A percentile compares a stretch with the other conserved stretches of the same genome.
Conservation (phyloP, 2,797 vertebrate genomes). For the Salarias fasciatus region DNA sequence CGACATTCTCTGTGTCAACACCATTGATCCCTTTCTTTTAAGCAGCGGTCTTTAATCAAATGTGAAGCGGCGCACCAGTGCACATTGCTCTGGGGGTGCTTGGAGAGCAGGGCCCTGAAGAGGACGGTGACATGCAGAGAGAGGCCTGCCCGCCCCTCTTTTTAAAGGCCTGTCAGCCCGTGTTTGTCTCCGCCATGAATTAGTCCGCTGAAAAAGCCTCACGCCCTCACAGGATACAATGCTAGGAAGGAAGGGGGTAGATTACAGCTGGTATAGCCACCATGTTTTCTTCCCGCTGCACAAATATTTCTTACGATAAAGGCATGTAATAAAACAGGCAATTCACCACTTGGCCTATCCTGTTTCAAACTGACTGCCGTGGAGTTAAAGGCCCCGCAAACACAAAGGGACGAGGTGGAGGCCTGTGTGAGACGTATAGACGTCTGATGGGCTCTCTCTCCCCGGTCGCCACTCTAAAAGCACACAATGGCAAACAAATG, state of each 20-base stretch:
- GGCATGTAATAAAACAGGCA: slow-evolving; percentile 59
- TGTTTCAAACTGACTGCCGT: slow-evolving; percentile 59
- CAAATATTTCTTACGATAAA: slow-evolving; percentile 75
- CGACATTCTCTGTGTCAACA: slow-evolving; percentile 57
- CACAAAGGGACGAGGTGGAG: slow-evolving; percentile 39
- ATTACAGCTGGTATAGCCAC: slow-evolving; percentile 55
- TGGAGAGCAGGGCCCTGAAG: slow-evolving; percentile 61
- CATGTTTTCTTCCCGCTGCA: slow-evolving; percentile 73
- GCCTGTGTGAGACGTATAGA: slow-evolving; percentile 24
- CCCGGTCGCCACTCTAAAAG: slow-evolving; percentile 27
- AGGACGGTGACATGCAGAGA: slow-evolving; percentile 72
- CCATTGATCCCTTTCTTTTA: slow-evolving; percentile 68
- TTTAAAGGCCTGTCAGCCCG: slow-evolving; percentile 68
- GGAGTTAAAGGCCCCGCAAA: slow-evolving; percentile 42
- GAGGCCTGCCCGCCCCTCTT: slow-evolving; percentile 49
- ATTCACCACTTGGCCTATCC: slow-evolving; percentile 52
- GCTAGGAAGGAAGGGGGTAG: slow-evolving; percentile 75
- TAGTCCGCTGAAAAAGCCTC: slow-evolving; percentile 64
- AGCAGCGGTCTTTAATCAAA: slow-evolving; percentile 74
- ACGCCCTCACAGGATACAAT: slow-evolving; percentile 76
- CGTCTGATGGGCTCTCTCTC: slow-evolving; percentile 32
- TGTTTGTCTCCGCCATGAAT: slow-evolving; percentile 76
- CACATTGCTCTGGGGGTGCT: slow-evolving; percentile 39
- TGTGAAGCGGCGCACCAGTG: slow-evolving; percentile 54
- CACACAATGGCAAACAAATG: slow-evolving; percentile 59